phyloP scores from a whole-genome alignment of 2,888 invertebrate genomes.

The Aleiodes leptofemur region DNA sequence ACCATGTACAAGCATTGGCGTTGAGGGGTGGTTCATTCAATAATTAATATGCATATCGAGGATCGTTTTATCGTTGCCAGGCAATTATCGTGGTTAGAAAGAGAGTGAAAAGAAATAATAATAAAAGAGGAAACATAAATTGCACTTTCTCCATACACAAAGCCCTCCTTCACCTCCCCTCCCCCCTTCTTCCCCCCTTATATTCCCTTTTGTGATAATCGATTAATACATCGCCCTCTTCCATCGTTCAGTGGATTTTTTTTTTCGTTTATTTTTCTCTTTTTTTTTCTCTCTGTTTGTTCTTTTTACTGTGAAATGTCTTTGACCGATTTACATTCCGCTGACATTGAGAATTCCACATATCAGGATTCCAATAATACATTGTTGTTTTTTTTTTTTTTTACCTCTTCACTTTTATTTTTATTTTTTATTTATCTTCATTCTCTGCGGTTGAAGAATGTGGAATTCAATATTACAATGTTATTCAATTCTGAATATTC shows the following conservation, averaged over 20 bases:
- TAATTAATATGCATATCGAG: slow-evolving; percentile 50
- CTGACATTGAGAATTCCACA: slow-evolving; percentile 49
- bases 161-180: not conserved
- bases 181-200: too few relatives aligned
- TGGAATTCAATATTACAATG: slow-evolving; percentile 70
- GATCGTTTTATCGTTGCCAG: slow-evolving; percentile 65
- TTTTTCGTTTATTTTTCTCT: slow-evolving; percentile 6
- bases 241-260: slow-evolving; percentile 35
- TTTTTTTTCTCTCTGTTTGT: not conserved
- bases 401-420: slow-evolving; percentile 41
- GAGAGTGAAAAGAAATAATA: not conserved
- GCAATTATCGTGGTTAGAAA: slow-evolving; percentile 60
- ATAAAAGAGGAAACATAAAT: slow-evolving; percentile 60
- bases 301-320: slow-evolving; percentile 31
- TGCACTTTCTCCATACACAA: not conserved
- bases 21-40: slow-evolving; percentile 46
- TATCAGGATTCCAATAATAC: slow-evolving; percentile 66
- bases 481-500: slow-evolving; percentile 65
- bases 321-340: slow-evolving; percentile 54
- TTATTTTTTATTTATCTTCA: slow-evolving; percentile 24
- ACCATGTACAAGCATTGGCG: slow-evolving; percentile 16
- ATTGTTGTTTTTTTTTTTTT: slow-evolving; percentile 51
- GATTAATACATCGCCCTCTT: slow-evolving; percentile 41
- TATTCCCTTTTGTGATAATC: slow-evolving; percentile 39
- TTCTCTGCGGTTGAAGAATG: slow-evolving; percentile 38